Evolutionary conservation across 2,797 vertebrate species (phyloP).

Genomic region (Falco cherrug): DNA sequence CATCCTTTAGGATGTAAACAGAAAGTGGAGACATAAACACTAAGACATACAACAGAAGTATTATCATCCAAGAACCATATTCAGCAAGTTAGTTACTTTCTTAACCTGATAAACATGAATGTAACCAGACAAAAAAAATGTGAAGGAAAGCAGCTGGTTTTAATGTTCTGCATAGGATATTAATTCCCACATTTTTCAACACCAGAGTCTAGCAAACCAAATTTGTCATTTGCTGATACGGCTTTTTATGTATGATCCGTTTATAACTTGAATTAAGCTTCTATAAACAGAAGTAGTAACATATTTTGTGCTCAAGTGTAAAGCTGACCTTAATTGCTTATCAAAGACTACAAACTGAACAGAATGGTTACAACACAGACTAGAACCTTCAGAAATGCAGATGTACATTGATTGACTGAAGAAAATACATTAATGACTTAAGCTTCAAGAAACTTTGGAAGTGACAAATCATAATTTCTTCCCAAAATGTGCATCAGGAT

Average conservation of each 20-base stretch:
- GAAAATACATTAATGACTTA: neutral
- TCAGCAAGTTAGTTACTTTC: neutral
- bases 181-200: neutral
- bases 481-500: neutral
- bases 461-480: neutral
- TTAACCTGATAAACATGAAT: neutral
- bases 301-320: neutral
- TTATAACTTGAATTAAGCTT: neutral
- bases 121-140: neutral
- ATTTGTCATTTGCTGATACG: neutral
- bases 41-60: neutral
- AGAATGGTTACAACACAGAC: neutral
- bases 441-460: neutral
- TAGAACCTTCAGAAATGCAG: neutral
- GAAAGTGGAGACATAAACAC: neutral
- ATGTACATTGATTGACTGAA: neutral
- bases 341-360: neutral
- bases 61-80: neutral
- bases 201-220: neutral
- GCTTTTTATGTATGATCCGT: neutral
- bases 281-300: neutral
- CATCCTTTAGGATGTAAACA: constrained; percentile 81
- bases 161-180: neutral
- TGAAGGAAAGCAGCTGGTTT: neutral
- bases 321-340: neutral